These are phyloP conservation scores for Eueremaeus valkanovi DNA, from an alignment of 2,888 invertebrate genomes.

Conservation along the genomic window DNA sequence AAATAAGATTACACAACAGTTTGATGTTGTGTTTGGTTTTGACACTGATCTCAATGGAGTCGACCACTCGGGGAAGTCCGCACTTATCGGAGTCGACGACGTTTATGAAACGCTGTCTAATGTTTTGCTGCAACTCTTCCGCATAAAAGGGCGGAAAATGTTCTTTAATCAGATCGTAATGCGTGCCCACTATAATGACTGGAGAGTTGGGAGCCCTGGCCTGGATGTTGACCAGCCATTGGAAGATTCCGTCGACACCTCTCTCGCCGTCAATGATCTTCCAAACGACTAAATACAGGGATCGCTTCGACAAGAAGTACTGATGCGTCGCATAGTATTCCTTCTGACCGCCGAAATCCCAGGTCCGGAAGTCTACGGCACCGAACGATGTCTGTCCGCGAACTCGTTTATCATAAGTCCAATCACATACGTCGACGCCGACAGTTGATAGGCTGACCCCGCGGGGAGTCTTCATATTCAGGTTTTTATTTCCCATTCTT, in stretches of 20 bases:
- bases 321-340: conserved; percentile 99
- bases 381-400: conserved; percentile 65
- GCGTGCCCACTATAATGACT: conserved; percentile 92
- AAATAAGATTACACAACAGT: conserved; percentile 81
- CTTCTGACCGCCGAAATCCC: conserved; percentile 95
- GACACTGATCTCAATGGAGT: conserved; percentile 85
- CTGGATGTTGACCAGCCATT: conserved; percentile 94
- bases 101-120: conserved; percentile 79
- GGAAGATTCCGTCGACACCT: conserved; percentile 82
- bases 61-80: conserved; percentile 85
- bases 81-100: conserved; percentile 93
- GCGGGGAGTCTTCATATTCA: conserved; percentile 67
- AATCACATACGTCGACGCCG: conserved; percentile 94
- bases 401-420: conserved; percentile 82
- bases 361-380: conserved; percentile 85
- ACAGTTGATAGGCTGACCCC: conserved; percentile 88
- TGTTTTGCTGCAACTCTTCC: conserved; percentile 80
- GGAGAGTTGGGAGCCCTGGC: conserved; percentile 93
- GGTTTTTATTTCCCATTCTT: conserved; percentile 84
- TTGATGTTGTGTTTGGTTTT: conserved; percentile 84
- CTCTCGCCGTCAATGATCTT: conserved; percentile 82
- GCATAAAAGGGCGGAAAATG: conserved; percentile 58
- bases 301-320: conserved; percentile 91
- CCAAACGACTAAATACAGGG: conserved; percentile 93
- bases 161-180: conserved; percentile 79